Evolutionary conservation across 2,797 vertebrate species (phyloP).

Genomic region (Octomys mimax): DNA sequence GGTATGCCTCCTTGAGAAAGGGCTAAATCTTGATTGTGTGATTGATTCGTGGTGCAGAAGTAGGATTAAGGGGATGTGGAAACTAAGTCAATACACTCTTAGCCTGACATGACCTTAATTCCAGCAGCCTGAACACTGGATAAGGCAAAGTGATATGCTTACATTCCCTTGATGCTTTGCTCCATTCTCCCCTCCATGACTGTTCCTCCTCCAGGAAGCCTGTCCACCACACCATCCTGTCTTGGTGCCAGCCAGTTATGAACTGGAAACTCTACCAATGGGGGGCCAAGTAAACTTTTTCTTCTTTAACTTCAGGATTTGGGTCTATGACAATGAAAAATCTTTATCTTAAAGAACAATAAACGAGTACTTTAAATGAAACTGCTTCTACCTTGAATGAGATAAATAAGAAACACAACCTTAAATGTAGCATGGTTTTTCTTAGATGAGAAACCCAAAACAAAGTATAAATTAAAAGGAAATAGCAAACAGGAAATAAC

Average conservation of each 20-base stretch:
- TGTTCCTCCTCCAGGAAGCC: not conserved
- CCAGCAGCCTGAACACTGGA: no score
- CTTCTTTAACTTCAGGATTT: not conserved
- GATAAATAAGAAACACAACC: not conserved
- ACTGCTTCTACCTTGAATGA: not conserved
- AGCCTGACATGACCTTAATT: not conserved
- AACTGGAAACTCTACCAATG: not conserved
- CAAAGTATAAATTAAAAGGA: not conserved
- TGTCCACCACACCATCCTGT: not conserved
- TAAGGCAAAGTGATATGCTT: not conserved
- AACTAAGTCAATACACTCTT: not conserved
- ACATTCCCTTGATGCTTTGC: not conserved
- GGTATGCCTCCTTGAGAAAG: not conserved
- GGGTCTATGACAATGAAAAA: not conserved
- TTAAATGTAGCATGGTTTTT: not conserved
- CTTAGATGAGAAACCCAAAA: not conserved
- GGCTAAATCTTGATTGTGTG: not conserved
- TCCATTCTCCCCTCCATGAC: not conserved
- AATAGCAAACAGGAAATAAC: not conserved
- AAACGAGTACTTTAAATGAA: not conserved
- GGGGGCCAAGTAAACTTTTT: not conserved
- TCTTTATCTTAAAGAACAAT: not conserved
- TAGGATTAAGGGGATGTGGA: not conserved
- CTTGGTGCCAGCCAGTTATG: not conserved
- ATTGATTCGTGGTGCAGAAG: not conserved